Evolutionary conservation across 2,797 vertebrate species (phyloP).

Genomic region (Limosa lapponica): DNA sequence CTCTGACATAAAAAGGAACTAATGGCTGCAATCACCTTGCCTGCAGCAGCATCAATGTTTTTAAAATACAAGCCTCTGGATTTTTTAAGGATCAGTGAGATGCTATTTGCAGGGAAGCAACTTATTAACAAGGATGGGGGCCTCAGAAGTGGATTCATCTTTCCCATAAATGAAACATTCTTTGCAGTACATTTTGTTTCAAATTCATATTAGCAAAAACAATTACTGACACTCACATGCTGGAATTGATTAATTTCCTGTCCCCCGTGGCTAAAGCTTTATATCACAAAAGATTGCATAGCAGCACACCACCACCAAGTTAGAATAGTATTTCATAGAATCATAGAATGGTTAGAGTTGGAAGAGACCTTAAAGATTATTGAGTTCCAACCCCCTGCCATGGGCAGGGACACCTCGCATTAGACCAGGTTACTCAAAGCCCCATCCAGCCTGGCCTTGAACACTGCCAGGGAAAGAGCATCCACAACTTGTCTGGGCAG

Average conservation of each 20-base stretch:
- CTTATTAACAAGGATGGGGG: constrained; percentile 56
- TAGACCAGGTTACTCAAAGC: background rate
- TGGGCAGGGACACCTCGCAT: background rate
- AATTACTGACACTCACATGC: constrained; percentile 29
- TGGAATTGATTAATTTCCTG: constrained; percentile 25
- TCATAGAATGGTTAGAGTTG: background rate
- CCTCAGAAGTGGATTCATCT: constrained; percentile 46
- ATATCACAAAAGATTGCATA: background rate
- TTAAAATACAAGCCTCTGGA: constrained; percentile 67
- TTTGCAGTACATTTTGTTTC: constrained; percentile 35
- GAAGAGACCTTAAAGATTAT: background rate
- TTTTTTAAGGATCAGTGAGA: constrained; percentile 55
- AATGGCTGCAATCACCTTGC: constrained; percentile 73
- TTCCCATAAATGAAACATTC: constrained; percentile 31
- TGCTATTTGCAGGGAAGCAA: constrained; percentile 55
- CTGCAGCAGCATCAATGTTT: constrained; percentile 60
- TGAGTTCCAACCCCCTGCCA: background rate
- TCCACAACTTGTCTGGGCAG: background rate
- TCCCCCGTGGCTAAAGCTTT: constrained; percentile 10
- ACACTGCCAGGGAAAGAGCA: background rate
- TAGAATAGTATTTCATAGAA: background rate
- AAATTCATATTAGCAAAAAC: constrained; percentile 33
- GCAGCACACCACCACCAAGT: background rate
- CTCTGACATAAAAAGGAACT: constrained; percentile 65
- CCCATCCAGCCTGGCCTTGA: background rate